Evolutionary conservation across 1,140 invertebrate genomes (phyloP).

Genomic region (Yoshiicerus persimilis): DNA sequence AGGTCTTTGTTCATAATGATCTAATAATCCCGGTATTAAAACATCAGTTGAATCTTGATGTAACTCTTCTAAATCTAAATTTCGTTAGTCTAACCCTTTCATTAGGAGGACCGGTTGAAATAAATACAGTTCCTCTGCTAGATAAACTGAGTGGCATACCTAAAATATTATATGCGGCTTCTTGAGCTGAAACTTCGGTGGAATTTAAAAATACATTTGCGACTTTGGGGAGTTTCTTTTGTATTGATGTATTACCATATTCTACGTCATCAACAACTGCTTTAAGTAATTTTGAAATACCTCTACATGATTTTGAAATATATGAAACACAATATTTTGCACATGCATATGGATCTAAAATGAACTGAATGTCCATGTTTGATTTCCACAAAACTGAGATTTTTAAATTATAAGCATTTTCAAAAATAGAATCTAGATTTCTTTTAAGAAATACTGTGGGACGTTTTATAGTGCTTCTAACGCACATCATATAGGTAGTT

Average conservation of each 20-base stretch:
- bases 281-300: conserved; percentile 40
- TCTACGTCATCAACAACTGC: not conserved
- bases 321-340: conserved; percentile 48
- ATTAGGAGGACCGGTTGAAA: not conserved
- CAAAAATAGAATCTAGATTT: conserved; percentile 35
- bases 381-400: conserved; percentile 48
- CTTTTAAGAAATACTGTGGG: conserved; percentile 41
- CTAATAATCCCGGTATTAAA: not conserved
- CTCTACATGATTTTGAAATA: conserved; percentile 37
- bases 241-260: not conserved
- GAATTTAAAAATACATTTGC: not conserved
- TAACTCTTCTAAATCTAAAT: not conserved
- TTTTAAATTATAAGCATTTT: conserved; percentile 50
- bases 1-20: conserved; percentile 31
- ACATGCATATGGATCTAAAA: conserved; percentile 51
- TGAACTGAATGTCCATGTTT: conserved; percentile 53
- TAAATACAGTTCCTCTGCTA: not conserved
- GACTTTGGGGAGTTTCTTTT: not conserved
- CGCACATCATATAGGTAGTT: not conserved
- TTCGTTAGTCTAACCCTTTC: not conserved
- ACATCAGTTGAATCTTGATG: conserved; percentile 14
- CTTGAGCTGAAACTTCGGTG: conserved; percentile 16
- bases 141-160: not conserved
- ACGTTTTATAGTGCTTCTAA: conserved; percentile 1
- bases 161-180: not conserved